Evolutionary conservation across 2,888 invertebrate species (phyloP), one percentile per base, ranked within the genome.

Genomic region (Cephus runcator): DNA sequence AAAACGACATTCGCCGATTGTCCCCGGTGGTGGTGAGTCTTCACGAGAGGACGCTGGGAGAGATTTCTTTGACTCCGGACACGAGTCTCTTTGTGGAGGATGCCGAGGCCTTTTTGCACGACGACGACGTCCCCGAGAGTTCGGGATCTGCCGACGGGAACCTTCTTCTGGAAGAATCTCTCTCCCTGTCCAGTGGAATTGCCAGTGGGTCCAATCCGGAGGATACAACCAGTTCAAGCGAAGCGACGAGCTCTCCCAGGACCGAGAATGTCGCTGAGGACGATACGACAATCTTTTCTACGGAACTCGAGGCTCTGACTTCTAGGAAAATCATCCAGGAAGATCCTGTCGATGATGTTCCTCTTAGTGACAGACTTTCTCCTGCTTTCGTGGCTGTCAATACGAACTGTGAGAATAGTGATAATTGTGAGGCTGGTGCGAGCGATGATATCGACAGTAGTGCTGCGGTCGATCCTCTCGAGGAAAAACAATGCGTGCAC

Each of bases 21-120:
- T 91, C 91, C 6, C 91, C 91, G 76, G 88, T 91, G 23, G 81
- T 90, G 79, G 90, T 91, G 33, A 90, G 91, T 68, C 87, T 87
- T 15, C 86, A 88, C 1, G 91, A 91, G 76, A 86, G 91, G 3
- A 91, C 91, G 0, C 83, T 91, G 1, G 91, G 89, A 36, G 91
- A 91, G 76, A 89, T 91, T 56, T 91, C 90, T 0, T 81, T 91
- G 30, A 90, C 89, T 0, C 85, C 88, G 6, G 86, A 87, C 73
- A 83, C 84, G 12, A 83, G 85, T 23, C 77, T 82, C 23, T 82
- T 82, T 69, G 84, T 81, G 23, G 34, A 34, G 31, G 73, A 76
- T 15, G 75, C 73, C 6, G 40, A 80, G n/a, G 56, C 23, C 23
- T 23, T 56, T 23, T 23, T 56, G 56, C 23, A 9, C 1, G 56